Evolutionary conservation across 1,140 invertebrate genomes (phyloP).

Genomic region (Monochamus saltuarius): DNA sequence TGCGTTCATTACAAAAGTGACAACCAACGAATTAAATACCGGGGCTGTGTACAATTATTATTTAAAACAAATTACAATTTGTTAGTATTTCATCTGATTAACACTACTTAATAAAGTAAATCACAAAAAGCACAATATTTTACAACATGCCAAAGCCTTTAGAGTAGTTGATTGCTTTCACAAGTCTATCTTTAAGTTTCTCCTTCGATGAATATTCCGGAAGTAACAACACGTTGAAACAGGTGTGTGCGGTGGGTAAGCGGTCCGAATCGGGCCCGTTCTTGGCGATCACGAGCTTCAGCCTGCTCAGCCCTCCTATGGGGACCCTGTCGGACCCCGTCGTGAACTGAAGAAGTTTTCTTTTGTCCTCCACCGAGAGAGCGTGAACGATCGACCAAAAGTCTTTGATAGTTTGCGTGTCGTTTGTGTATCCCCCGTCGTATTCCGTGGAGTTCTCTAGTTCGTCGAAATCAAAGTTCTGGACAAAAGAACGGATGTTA

Average conservation of each 20-base stretch:
- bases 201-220: conserved; percentile 85
- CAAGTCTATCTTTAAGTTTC: conserved; percentile 80
- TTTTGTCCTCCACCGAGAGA: conserved; percentile 78
- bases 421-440: conserved; percentile 84
- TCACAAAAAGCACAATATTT: conserved; percentile 29
- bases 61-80: no score
- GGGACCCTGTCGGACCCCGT: conserved; percentile 94
- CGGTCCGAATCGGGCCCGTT: conserved; percentile 79
- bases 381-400: conserved; percentile 96
- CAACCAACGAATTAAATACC: no score
- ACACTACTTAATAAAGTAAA: no score
- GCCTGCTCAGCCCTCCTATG: conserved; percentile 84
- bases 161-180: conserved; percentile 88
- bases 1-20: no score
- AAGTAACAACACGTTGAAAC: conserved; percentile 92
- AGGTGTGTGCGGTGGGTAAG: conserved; percentile 87
- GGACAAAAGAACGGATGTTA: conserved; percentile 5
- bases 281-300: conserved; percentile 80
- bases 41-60: no score
- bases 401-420: conserved; percentile 81
- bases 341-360: conserved; percentile 89
- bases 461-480: conserved; percentile 55
- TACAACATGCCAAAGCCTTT: conserved; percentile 86
- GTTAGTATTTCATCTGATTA: no score
- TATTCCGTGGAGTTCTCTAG: conserved; percentile 90